Conservation (phyloP, 2,797 vertebrate species). For the Rhinophrynus dorsalis region DNA sequence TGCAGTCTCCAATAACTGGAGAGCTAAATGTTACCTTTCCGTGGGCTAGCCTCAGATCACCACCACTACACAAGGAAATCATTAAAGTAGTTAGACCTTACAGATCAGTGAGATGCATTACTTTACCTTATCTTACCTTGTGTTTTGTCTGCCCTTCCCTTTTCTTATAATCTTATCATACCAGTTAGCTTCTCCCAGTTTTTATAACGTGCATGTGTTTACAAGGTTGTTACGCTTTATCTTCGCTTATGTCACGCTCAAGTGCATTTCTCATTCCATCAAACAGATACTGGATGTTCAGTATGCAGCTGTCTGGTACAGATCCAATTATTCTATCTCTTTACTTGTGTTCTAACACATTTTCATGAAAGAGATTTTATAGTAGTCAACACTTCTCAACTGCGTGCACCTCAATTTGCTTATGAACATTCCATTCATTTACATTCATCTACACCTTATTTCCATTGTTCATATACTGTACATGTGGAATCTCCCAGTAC, state of each 20-base stretch:
- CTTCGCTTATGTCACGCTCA: neutral
- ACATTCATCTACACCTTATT: neutral
- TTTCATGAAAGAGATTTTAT: neutral
- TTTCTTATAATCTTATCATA: too few relatives aligned
- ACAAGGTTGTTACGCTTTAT: neutral
- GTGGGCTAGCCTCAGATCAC: too few relatives aligned
- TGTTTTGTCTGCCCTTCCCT: neutral
- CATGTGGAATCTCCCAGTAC: neutral
- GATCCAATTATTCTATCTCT: neutral
- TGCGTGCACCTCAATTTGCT: neutral
- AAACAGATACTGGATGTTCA: neutral
- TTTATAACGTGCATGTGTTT: too few relatives aligned
- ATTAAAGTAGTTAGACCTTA: too few relatives aligned
- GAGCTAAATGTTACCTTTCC: too few relatives aligned
- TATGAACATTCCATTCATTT: constrained; percentile 5
- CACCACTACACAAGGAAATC: too few relatives aligned
- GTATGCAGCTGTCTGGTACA: neutral
- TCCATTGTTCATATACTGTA: neutral
- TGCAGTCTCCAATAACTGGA: too few relatives aligned
- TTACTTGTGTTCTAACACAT: neutral
- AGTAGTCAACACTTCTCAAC: neutral
- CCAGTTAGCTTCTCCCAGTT: neutral
- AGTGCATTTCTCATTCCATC: neutral
- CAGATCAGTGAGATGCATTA: neutral
- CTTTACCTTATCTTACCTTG: neutral